Conservation (phyloP, 2,888 invertebrate genomes). For the Leucophenga maculata region DNA sequence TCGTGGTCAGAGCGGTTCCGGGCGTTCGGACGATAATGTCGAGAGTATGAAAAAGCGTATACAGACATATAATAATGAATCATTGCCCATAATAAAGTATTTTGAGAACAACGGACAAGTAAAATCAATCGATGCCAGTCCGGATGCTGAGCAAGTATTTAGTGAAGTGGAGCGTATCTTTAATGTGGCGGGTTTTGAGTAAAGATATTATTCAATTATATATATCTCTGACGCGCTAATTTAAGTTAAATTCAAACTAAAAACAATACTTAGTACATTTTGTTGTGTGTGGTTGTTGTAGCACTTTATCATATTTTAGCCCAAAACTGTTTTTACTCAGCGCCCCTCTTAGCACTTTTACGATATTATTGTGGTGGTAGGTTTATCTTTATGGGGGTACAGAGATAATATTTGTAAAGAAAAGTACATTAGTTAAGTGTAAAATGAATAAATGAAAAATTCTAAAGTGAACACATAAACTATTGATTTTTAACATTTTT, state of each 20-base stretch:
- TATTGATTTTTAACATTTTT: constrained; percentile 11
- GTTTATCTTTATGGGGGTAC: not conserved
- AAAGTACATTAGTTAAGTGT: constrained; percentile 6
- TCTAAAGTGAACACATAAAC: constrained; percentile 28
- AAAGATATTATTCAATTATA: not conserved
- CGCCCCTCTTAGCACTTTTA: not conserved
- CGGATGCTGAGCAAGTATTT: constrained; percentile 79
- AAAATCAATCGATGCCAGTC: constrained; percentile 82
- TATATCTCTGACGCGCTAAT: too few relatives aligned
- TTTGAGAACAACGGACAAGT: constrained; percentile 83
- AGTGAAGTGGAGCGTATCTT: constrained; percentile 75
- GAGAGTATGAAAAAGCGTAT: constrained; percentile 91
- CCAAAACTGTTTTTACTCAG: constrained; percentile 30
- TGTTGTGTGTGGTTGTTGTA: constrained; percentile 32
- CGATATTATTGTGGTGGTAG: constrained; percentile 3
- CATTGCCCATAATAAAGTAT: constrained; percentile 90
- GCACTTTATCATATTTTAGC: constrained; percentile 28
- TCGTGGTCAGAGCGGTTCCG: constrained; percentile 91
- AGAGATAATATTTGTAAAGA: not conserved
- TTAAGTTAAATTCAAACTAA: too few relatives aligned
- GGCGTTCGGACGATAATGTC: constrained; percentile 93
- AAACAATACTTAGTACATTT: constrained; percentile 24
- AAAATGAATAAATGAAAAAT: constrained; percentile 31
- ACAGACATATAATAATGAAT: constrained; percentile 86
- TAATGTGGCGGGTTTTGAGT: constrained; percentile 54